Evolutionary conservation across 1,140 invertebrate species (phyloP).

Genomic region (Melanaphis sacchari): DNA sequence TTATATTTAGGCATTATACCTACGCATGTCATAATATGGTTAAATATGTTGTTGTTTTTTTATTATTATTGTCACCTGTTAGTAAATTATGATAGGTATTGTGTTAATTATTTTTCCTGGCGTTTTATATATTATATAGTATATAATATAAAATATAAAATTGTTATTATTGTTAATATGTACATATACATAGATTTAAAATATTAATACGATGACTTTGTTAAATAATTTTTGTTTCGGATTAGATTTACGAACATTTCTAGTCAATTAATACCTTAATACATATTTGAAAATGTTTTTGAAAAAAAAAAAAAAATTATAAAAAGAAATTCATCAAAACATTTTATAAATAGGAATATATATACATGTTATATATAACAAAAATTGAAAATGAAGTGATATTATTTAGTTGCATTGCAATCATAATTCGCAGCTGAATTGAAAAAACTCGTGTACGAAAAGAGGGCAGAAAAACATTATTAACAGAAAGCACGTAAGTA

Average conservation of each 20-base stretch:
- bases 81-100: constrained; percentile 22
- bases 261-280: constrained; percentile 28
- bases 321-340: constrained; percentile 10
- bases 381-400: background rate
- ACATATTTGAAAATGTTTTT: background rate
- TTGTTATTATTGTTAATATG: constrained; percentile 53
- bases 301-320: background rate
- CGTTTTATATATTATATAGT: constrained; percentile 33
- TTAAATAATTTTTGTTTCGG: constrained; percentile 40
- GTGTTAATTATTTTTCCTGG: constrained; percentile 2
- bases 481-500: background rate
- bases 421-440: background rate
- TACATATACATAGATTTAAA: constrained; percentile 44
- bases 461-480: background rate
- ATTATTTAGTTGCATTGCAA: background rate
- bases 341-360: background rate
- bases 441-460: background rate
- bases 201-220: constrained; percentile 39
- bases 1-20: constrained; percentile 8
- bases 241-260: constrained; percentile 41
- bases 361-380: background rate
- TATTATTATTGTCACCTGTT: background rate
- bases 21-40: background rate
- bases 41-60: background rate
- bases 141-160: constrained; percentile 28